Evolutionary conservation across 2,113 vertebrate genomes (phyloP).

Genomic region (Anhinga anhinga): DNA sequence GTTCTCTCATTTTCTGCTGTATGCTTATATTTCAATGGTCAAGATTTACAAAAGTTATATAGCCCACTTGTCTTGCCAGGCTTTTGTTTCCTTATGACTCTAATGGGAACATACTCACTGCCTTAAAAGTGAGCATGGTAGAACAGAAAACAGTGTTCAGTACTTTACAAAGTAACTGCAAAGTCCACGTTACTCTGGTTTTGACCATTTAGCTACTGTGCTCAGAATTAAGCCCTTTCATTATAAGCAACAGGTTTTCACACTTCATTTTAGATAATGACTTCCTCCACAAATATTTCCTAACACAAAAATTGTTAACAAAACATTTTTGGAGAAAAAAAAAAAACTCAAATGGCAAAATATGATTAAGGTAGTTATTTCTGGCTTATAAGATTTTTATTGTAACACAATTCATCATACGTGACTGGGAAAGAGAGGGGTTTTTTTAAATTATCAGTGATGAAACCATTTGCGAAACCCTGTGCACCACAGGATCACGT

Average conservation of each 20-base stretch:
- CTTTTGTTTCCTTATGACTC: background rate
- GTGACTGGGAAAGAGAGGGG: accelerated
- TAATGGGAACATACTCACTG: accelerated
- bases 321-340: background rate
- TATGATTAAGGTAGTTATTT: background rate
- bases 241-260: background rate
- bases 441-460: background rate
- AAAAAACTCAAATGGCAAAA: background rate
- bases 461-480: background rate
- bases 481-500: too few relatives aligned
- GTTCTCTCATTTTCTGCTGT: background rate
- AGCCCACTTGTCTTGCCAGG: background rate
- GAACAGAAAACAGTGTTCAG: background rate
- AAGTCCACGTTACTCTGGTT: background rate
- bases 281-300: background rate
- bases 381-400: background rate
- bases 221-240: background rate
- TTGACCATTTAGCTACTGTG: background rate
- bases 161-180: background rate
- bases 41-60: accelerated
- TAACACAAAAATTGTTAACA: background rate
- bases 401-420: background rate
- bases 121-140: background rate
- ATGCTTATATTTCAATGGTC: background rate
- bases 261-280: background rate